Evolutionary conservation across 2,797 vertebrate genomes (phyloP).

Genomic region (Paedocypris micromegethes): DNA sequence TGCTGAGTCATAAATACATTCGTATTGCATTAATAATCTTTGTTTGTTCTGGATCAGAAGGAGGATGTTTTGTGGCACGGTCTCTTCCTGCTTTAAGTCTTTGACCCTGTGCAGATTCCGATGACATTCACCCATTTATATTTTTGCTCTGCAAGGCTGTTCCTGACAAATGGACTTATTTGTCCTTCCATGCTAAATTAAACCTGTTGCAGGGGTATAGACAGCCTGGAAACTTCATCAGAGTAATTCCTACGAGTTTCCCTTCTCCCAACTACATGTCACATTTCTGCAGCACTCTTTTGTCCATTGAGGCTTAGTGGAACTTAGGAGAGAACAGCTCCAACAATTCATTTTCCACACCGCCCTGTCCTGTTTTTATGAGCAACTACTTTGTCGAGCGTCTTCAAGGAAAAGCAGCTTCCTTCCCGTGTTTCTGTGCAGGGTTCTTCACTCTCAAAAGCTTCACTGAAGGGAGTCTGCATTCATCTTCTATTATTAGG

Average conservation of each 20-base stretch:
- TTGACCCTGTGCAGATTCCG: too few relatives aligned
- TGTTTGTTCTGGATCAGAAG: too few relatives aligned
- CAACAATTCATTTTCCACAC: slow-evolving; percentile 21
- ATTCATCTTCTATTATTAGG: too few relatives aligned
- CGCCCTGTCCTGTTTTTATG: slow-evolving; percentile 58
- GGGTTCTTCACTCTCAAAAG: too few relatives aligned
- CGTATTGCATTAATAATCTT: too few relatives aligned
- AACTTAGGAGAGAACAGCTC: slow-evolving; percentile 4
- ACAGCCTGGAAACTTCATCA: slow-evolving; percentile 1
- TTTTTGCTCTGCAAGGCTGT: too few relatives aligned
- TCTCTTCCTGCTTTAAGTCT: too few relatives aligned
- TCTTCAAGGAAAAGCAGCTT: slow-evolving; percentile 43
- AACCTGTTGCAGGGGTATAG: neutral
- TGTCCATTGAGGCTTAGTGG: neutral
- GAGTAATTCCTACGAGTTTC: neutral
- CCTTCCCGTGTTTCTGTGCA: neutral
- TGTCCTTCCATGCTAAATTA: neutral
- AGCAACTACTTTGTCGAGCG: slow-evolving; percentile 41
- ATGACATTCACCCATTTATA: too few relatives aligned
- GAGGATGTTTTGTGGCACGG: too few relatives aligned
- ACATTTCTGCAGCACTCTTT: neutral
- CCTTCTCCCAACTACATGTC: slow-evolving; percentile 12
- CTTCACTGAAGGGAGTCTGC: too few relatives aligned
- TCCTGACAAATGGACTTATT: too few relatives aligned
- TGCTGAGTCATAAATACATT: too few relatives aligned